Conservation (phyloP, 2,113 vertebrate species). For the Geococcyx californianus region DNA sequence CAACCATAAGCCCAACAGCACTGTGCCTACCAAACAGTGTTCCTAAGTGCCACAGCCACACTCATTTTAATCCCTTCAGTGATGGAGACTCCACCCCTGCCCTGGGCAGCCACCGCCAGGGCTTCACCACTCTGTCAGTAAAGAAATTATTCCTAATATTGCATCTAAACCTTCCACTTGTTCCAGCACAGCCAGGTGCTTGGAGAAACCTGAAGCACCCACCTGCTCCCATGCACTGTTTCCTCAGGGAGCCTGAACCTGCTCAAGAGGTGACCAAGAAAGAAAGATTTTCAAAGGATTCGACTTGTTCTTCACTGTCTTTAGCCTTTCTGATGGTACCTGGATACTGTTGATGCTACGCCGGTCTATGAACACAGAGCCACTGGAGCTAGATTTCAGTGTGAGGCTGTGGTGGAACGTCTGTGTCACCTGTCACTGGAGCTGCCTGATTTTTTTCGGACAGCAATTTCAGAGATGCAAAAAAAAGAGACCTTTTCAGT, state of each 20-base stretch:
- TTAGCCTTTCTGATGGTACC: not conserved
- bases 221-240: rapidly evolving
- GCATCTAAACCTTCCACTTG: no score
- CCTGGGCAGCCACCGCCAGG: no score
- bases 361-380: not conserved
- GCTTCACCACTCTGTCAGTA: no score
- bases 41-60: no score
- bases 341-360: not conserved
- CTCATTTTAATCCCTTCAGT: no score
- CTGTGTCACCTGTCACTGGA: not conserved
- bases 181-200: not conserved
- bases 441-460: not conserved
- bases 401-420: not conserved
- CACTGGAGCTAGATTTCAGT: not conserved
- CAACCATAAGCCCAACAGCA: no score
- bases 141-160: no score
- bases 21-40: no score
- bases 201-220: not conserved
- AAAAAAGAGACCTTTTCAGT: not conserved
- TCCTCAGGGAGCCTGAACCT: not conserved
- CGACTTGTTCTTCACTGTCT: rapidly evolving
- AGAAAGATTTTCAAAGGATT: not conserved
- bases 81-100: no score
- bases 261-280: not conserved
- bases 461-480: not conserved